Evolutionary conservation across 2,113 vertebrate species (phyloP), one percentile per base, ranked within the genome.

Genomic region (Nanorana parkeri): DNA sequence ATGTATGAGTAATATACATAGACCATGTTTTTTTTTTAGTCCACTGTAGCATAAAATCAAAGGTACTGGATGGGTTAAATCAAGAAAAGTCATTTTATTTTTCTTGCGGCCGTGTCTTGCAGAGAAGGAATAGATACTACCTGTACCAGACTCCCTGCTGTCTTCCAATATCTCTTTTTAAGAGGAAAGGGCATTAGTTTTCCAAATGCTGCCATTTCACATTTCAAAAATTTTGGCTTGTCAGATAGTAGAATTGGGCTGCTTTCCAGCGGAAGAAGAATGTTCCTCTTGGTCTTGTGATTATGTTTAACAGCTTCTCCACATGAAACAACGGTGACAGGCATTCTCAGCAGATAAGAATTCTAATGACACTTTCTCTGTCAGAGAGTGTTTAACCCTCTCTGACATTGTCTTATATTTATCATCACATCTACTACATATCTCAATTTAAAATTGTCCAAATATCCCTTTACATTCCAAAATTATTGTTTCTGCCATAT

Each of bases 101-200:
- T 65, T 72, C 68, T 66, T 66, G 15, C 29, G 69, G 41, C 69
- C 24, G 61, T 26, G 16, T 81, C 60, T 73, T 54, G 19, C 32
- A 65, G 24, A 65, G 56, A 51, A 76, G 29, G 29, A 58, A 83
- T 58, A 83, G 51, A 68, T 47, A 58, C 64, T 76, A 76, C 80
- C 61, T 75, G 71, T 56, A 47, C 51, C 55, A 65, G 71, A 55
- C 63, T 60, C 52, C 80, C 80, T 51, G 72, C 80, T 76, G 72
- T 47, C 69, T 76, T 68, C 72, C 80, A 76, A 83, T 83, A 83
- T 83, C 51, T 76, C 80, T 76, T 68, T 73, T 83, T 63, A 56
- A 24, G 64, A 55, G 21, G 51, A 76, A 75, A 76, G 61, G 71
- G 71, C 63, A 76, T 83, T 83, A 11, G 29, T 76, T 83, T 83